Conservation (phyloP, 1,140 invertebrate genomes). For the Mycetomoellerius zeteki region DNA sequence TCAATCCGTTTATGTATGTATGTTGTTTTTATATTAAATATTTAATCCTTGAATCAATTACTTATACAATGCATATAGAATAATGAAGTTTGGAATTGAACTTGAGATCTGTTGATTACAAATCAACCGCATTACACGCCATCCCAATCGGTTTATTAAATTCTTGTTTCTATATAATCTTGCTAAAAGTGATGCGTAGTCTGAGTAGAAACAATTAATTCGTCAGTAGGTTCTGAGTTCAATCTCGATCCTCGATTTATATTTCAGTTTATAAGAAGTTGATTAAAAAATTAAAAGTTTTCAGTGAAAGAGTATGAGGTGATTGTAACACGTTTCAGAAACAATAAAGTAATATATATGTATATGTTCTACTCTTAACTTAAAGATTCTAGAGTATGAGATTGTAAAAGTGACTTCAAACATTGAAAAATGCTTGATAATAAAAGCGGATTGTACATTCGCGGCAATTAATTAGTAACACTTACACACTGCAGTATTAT, state of each 20-base stretch:
- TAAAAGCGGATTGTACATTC: slow-evolving; percentile 64
- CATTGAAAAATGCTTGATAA: neutral
- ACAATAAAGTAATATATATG: neutral
- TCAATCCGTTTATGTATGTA: slow-evolving; percentile 35
- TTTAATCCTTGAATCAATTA: neutral
- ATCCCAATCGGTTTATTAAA: slow-evolving; percentile 28
- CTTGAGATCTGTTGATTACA: neutral
- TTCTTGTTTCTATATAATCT: neutral
- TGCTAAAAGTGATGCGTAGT: neutral
- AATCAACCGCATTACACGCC: neutral
- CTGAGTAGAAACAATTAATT: neutral
- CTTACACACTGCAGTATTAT: slow-evolving; percentile 57
- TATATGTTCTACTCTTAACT: neutral
- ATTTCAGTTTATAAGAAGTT: neutral
- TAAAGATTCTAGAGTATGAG: neutral
- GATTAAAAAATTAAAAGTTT: slow-evolving; percentile 2
- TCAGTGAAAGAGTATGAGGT: neutral
- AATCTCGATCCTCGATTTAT: neutral
- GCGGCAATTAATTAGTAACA: slow-evolving; percentile 16
- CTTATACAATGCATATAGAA: neutral
- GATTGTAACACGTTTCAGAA: neutral
- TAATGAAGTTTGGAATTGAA: neutral
- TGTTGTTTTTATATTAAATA: neutral
- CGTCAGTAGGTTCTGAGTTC: neutral
- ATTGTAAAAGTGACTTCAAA: neutral